Base-by-base conservation (phyloP, 2,888 invertebrate species). In the Cantharis lateralis region DNA sequence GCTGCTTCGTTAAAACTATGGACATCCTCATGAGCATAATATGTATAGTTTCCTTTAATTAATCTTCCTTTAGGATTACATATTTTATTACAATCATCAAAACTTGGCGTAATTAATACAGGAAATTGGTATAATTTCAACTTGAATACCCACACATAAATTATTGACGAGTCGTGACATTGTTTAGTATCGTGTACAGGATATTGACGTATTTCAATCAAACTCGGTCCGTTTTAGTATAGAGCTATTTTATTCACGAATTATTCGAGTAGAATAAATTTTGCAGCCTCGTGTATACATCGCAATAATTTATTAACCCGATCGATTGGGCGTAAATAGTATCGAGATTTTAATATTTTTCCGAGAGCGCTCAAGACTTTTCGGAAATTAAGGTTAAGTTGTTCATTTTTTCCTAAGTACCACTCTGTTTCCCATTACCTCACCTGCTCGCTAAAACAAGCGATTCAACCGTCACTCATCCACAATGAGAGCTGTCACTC, bases 401-500 rank as follows among this genome's bases (percentile, higher is more conserved):
- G 48, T 48, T 48, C 48, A 72, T 28, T 63, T 73, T 71, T 68
- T 71, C 66, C 75, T 18, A 74, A 75, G 75, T 75, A 70, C 75
- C 15, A 28, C 75, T 61, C 72, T 74, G 78, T 28, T 76, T 74
- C 68, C 76, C 73, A 76, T 78, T 72, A 73, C 64, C 76, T 82
- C 80, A 82, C 82, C 83, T 84, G 84, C 82, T 82, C 81, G 82
- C 83, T 83, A 81, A 84, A 86, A 85, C 85, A 84, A 85, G 84
- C 84, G 83, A 86, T 86, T 86, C 86, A 86, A 83, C 85, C 85
- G 87, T 86, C 87, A 86, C 79, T 87, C 86, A 84, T 79, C 83
- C 83, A 87, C 87, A 87, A 87, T 87, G 86, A 87, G 85, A 81
- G 83, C 86, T 85, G 87, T 87, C 87, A 87, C 85, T 87, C 87